Evolutionary conservation across 2,888 invertebrate genomes (phyloP).

Genomic region (Anaspis maculata): DNA sequence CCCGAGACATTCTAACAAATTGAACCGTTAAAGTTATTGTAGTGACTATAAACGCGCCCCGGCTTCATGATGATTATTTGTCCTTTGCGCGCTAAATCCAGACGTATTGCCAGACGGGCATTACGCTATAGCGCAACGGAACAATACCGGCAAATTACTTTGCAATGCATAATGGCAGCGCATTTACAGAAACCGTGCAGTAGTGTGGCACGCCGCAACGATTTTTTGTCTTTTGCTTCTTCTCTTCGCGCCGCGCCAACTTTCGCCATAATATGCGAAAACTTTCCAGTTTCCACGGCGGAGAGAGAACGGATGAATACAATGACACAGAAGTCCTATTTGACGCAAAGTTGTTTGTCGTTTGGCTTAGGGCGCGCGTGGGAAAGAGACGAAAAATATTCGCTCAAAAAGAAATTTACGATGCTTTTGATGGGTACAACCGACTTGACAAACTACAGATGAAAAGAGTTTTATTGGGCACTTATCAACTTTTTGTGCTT

Average conservation of each 20-base stretch:
- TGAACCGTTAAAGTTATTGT: slow-evolving; percentile 25
- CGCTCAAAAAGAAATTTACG: slow-evolving; percentile 3
- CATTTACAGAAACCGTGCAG: no score
- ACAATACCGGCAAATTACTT: slow-evolving; percentile 23
- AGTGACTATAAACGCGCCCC: slow-evolving; percentile 27
- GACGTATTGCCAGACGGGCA: slow-evolving; percentile 26
- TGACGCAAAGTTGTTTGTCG: slow-evolving; percentile 4
- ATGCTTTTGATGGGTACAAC: slow-evolving; percentile 5
- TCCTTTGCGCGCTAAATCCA: slow-evolving; percentile 27
- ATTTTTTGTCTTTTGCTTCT: no score
- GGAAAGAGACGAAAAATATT: slow-evolving; percentile 3
- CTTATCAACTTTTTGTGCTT: slow-evolving; percentile 1
- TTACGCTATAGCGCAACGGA: slow-evolving; percentile 17
- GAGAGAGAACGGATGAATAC: slow-evolving; percentile 1
- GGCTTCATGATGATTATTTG: slow-evolving; percentile 29
- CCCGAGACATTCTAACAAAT: slow-evolving; percentile 21
- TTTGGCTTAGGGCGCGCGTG: no score
- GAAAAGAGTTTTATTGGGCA: slow-evolving; percentile 5
- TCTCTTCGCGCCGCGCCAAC: no score
- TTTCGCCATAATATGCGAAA: not conserved
- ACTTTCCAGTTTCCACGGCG: not conserved
- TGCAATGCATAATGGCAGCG: no score
- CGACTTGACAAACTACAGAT: slow-evolving; percentile 3
- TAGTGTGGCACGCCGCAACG: no score
- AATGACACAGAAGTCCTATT: slow-evolving; percentile 2